Percentiles rank a stretch among this genome's conserved stretches.
Conservation (phyloP, 2,888 invertebrate genomes). For the Germaria angustata region DNA sequence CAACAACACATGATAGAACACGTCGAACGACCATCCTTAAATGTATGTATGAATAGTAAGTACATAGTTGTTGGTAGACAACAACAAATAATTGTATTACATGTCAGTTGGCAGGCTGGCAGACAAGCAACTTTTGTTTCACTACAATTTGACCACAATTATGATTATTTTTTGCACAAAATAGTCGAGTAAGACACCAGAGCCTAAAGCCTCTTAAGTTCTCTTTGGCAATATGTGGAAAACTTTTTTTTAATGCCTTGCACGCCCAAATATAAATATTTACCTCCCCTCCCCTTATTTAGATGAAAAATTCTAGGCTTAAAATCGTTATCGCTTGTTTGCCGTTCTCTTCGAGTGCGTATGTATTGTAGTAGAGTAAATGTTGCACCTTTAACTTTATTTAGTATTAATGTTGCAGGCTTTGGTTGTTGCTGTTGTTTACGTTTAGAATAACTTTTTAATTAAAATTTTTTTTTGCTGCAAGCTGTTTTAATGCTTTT, state of each 20-base stretch:
- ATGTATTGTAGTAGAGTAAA: constrained; percentile 27
- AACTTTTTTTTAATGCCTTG: constrained; percentile 31
- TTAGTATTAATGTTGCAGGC: constrained; percentile 8
- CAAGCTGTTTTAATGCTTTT: constrained; percentile 11
- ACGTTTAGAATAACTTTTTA: neutral
- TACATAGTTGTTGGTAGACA: constrained; percentile 49
- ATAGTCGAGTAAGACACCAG: neutral
- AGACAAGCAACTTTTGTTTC: constrained; percentile 40
- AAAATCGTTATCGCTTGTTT: constrained; percentile 9
- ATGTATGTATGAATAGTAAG: neutral
- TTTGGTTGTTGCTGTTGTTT: constrained; percentile 10
- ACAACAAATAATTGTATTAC: constrained; percentile 65
- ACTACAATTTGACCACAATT: constrained; percentile 60
- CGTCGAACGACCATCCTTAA: constrained; percentile 21
- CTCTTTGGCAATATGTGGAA: neutral
- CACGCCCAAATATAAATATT: constrained; percentile 44
- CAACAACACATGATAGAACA: constrained; percentile 50
- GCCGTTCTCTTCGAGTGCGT: neutral
- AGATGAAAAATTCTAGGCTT: constrained; percentile 41
- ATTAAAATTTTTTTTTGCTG: constrained; percentile 1
- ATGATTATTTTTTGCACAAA: constrained; percentile 24
- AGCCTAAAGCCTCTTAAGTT: neutral
- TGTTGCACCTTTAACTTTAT: constrained; percentile 52
- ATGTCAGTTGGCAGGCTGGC: constrained; percentile 45
- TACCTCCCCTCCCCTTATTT: constrained; percentile 9